A percentile compares a stretch with the other conserved stretches of the same genome.
phyloP scores from a whole-genome alignment of 2,888 invertebrate species.

The Lycocerus yunnanus region DNA sequence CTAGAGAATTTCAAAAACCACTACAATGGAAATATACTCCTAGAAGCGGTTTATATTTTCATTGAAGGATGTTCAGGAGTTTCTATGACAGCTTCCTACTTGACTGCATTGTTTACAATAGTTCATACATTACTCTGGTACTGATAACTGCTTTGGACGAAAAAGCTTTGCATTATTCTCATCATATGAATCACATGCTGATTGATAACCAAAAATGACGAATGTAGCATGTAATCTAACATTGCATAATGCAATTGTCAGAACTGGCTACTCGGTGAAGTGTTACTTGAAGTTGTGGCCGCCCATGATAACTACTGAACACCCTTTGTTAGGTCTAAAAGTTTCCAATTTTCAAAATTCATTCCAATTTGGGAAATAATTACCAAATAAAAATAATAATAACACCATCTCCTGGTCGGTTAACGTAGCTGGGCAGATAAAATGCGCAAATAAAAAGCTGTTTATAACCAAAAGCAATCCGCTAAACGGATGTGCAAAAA shows the following conservation, averaged over 20 bases:
- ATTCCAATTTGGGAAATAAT: too few species aligned
- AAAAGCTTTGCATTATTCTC: background rate
- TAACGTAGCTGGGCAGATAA: too few species aligned
- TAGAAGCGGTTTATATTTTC: background rate
- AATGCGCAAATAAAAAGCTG: too few species aligned
- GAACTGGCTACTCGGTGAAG: too few species aligned
- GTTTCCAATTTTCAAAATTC: too few species aligned
- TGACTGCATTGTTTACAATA: background rate
- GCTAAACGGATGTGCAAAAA: too few species aligned
- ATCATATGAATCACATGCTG: background rate
- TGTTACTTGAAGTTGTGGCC: too few species aligned
- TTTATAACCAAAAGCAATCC: too few species aligned
- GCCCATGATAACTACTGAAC: too few species aligned
- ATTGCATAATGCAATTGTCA: background rate
- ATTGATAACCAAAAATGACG: background rate
- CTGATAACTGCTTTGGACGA: background rate
- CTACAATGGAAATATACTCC: background rate
- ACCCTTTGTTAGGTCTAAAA: too few species aligned
- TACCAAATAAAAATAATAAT: too few species aligned
- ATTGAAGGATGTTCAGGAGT: background rate
- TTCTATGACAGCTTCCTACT: background rate
- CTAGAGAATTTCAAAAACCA: background rate
- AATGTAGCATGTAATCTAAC: background rate
- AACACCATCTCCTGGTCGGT: too few species aligned
- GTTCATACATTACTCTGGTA: background rate